Conservation (phyloP, 1,140 invertebrate species). For the Aculops lycopersici region DNA sequence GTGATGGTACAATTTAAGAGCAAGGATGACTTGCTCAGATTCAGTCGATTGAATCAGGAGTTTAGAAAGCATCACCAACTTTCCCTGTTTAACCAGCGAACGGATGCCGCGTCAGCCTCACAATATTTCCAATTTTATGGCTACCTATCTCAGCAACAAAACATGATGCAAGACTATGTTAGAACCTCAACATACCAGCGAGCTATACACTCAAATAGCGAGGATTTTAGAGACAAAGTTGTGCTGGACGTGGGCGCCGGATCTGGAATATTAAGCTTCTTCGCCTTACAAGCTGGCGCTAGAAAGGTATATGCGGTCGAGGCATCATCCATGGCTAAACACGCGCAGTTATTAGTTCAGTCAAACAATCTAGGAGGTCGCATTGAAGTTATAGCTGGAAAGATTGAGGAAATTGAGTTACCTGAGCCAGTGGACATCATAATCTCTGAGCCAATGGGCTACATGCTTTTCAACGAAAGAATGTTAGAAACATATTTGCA, state of each 20-base stretch:
- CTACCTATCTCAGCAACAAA: slow-evolving; percentile 93
- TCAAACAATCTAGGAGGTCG: slow-evolving; percentile 54
- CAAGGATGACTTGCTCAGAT: slow-evolving; percentile 1
- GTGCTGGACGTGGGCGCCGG: slow-evolving; percentile 87
- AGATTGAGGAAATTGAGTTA: slow-evolving; percentile 88
- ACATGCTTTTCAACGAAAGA: slow-evolving; percentile 95
- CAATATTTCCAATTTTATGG: slow-evolving; percentile 97
- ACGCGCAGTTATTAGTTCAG: slow-evolving; percentile 64
- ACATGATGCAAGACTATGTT: slow-evolving; percentile 97
- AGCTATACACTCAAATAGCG: slow-evolving; percentile 66
- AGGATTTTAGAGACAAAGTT: slow-evolving; percentile 53
- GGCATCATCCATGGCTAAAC: slow-evolving; percentile 86
- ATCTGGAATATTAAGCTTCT: slow-evolving; percentile 89
- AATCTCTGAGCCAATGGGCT: slow-evolving; percentile 97
- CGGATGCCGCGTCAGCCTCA: slow-evolving; percentile 79
- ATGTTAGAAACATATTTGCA: slow-evolving; percentile 97
- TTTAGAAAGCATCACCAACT: slow-evolving; percentile 11
- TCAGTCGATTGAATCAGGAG: slow-evolving; percentile 6
- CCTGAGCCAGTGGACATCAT: slow-evolving; percentile 85
- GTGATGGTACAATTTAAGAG: slow-evolving; percentile 8
- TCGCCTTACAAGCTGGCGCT: slow-evolving; percentile 86
- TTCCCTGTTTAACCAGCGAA: slow-evolving; percentile 73
- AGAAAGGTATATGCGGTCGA: slow-evolving; percentile 89
- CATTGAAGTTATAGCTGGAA: slow-evolving; percentile 73
- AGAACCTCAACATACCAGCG: slow-evolving; percentile 89